phyloP scores from a whole-genome alignment of 2,888 invertebrate genomes.

The Brachycybe producta region DNA sequence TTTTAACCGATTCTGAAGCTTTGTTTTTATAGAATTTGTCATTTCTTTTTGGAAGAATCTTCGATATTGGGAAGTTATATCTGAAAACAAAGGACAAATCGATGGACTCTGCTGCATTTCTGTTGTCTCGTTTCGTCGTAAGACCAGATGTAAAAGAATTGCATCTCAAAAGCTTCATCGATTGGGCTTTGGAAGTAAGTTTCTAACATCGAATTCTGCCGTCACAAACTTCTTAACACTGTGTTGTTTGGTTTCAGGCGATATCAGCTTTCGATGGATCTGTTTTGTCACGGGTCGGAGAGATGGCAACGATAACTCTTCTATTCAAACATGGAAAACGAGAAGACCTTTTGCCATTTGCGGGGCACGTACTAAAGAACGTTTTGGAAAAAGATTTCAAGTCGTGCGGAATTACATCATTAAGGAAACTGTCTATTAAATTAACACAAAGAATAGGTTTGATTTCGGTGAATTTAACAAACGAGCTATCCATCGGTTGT shows the following conservation, averaged over 20 bases:
- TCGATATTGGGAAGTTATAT: constrained; percentile 65
- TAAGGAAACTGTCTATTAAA: constrained; percentile 77
- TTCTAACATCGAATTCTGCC: not conserved
- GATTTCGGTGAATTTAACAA: constrained; percentile 31
- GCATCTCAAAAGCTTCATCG: constrained; percentile 61
- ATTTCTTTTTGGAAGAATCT: constrained; percentile 45
- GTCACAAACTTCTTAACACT: not conserved
- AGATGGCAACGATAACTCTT: constrained; percentile 62
- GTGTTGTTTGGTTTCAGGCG: not conserved
- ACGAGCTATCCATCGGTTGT: not conserved
- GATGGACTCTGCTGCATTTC: constrained; percentile 72
- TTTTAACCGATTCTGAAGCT: not conserved
- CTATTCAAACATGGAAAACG: constrained; percentile 83
- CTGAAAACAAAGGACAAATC: constrained; percentile 67
- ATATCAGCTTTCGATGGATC: constrained; percentile 2
- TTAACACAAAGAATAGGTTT: constrained; percentile 81
- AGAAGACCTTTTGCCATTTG: constrained; percentile 67
- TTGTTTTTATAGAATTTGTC: not conserved
- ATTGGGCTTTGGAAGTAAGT: constrained; percentile 48
- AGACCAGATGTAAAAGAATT: constrained; percentile 50
- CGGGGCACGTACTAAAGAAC: constrained; percentile 55
- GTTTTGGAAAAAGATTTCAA: constrained; percentile 58
- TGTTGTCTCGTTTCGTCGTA: constrained; percentile 74
- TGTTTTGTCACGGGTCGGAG: constrained; percentile 39
- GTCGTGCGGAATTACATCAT: constrained; percentile 57